A percentile compares a stretch with the other conserved stretches of the same genome.
phyloP scores from a whole-genome alignment of 37 sponge, comb jelly and placozoan genomes.

The Aplysina aerophoba region DNA sequence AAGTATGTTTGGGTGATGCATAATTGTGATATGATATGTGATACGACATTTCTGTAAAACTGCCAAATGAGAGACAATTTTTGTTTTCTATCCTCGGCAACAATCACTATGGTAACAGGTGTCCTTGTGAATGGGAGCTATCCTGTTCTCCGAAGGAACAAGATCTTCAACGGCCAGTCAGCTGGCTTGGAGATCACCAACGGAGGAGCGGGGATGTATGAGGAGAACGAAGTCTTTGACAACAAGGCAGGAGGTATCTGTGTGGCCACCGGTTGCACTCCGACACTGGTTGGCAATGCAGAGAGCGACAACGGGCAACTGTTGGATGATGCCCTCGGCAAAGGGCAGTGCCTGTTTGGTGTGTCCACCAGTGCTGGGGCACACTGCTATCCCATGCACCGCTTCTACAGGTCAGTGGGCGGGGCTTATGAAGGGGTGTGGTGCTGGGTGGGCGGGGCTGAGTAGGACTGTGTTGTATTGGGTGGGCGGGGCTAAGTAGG shows the following conservation, averaged over 20 bases:
- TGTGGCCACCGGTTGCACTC: conserved; percentile 76
- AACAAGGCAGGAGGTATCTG: conserved; percentile 79
- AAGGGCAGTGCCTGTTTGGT: conserved; percentile 71
- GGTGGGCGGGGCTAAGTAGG: background rate
- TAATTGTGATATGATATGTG: background rate
- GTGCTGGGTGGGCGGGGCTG: background rate
- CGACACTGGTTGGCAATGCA: conserved; percentile 62
- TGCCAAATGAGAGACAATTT: background rate
- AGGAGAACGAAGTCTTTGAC: conserved; percentile 80
- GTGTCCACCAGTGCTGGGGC: conserved; percentile 60
- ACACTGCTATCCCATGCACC: conserved; percentile 79
- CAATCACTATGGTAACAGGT: conserved; percentile 33
- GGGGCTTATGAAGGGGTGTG: background rate
- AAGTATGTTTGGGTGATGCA: background rate
- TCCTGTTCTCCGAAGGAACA: conserved; percentile 60
- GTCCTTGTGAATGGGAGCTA: conserved; percentile 75
- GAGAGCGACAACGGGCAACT: conserved; percentile 60
- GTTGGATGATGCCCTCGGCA: conserved; percentile 57
- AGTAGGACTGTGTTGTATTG: background rate
- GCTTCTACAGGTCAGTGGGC: conserved; percentile 65
- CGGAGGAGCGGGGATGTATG: conserved; percentile 66
- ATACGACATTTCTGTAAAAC: background rate
- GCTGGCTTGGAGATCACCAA: conserved; percentile 85
- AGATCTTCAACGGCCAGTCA: conserved; percentile 68
- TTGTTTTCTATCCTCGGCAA: background rate